Base-by-base conservation (phyloP, 2,113 vertebrate species). In the Dasypus novemcinctus region DNA sequence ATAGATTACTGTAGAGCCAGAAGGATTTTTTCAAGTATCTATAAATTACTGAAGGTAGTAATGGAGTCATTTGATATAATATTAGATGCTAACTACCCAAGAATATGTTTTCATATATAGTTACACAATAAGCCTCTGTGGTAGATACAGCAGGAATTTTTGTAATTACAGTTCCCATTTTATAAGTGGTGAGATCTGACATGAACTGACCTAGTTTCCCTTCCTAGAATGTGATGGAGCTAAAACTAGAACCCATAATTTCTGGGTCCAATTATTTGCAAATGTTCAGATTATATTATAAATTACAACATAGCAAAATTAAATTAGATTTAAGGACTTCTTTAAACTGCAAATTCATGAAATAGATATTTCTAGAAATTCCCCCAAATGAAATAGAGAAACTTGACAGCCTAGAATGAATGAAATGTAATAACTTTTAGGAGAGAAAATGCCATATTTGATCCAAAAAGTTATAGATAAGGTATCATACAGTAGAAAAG, bases 371-470 rank as follows among this genome's bases (percentile, higher is more conserved):
- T 93, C 43, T 74, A 78, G 63, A 81, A 93, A 27, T 17, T 69
- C 63, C 69, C 10, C 14, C 23, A 64, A 20, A 90, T 85, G 25
- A 36, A 96, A 89, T 66, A 46, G 1, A 63, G 64, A 92, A 68
- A 33, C 10, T 68, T n/a, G 5, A 74, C 87, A 25, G 18, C 76
- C 66, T 21, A 14, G 84, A 95, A 90, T 46, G n/a, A 92, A 33
- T 91, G 43, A 84, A 57, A 72, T 64, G 57, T 38, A 87, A 95
- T 86, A 49, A 54, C 29, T 86, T 95, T 92, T 33, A 21, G 74
- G 57, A 92, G 31, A 94, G 43, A 93, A 95, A 93, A 46, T 61
- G 10, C 92, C 96, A 90, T 85, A 84, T n/a, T 89, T 76, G 86
- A 90, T 63, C 46, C 63, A 8, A 93, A 91, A 95, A 49, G 33